Evolutionary conservation across 2,888 invertebrate genomes (phyloP), one percentile per base, ranked within the genome.

Genomic region (Aporophyla nigra): DNA sequence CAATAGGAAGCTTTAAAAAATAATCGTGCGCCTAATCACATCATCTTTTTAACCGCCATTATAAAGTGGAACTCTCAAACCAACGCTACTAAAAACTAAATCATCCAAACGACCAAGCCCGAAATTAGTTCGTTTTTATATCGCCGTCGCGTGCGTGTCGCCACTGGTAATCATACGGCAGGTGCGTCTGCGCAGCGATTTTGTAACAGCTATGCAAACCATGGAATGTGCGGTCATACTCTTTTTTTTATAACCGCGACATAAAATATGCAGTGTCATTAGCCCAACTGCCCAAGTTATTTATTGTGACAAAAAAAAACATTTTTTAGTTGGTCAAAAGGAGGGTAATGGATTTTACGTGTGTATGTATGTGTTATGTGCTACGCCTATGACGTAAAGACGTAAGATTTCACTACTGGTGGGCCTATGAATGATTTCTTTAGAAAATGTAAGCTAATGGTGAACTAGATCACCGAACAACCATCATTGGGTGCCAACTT

Each of bases 151-250:
- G 82, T 87, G 87, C 87, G 82, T 88, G 84, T 87, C 86, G 71
- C 82, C 69, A 69, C 70, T 68, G 53, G 67, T 89, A 87, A 88
- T 87, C 82, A 75, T 76, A 71, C 40, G 65, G 68, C 87, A 88
- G 85, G 88, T 86, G 88, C 82, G 80, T 71, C 33, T 56, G 79
- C 78, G 77, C 77, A 70, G 71, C 80, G 81, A 82, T 88, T 89
- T 81, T 72, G 82, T 86, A 84, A 88, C 80, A 76, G 76, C 83
- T 80, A 83, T 86, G 86, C 85, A 86, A 85, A 88, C 78, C 83
- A 78, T 76, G 88, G 82, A 84, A 87, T 86, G 82, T 88, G 80
- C 75, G 86, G 84, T 82, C 61, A 82, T 70, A 84, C 33, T 58
- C 46, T 77, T 80, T 86, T 83, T 83, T 86, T 83, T 83, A 80